Conservation (phyloP, 2,888 invertebrate genomes). For the Drosophila prostipennis region DNA sequence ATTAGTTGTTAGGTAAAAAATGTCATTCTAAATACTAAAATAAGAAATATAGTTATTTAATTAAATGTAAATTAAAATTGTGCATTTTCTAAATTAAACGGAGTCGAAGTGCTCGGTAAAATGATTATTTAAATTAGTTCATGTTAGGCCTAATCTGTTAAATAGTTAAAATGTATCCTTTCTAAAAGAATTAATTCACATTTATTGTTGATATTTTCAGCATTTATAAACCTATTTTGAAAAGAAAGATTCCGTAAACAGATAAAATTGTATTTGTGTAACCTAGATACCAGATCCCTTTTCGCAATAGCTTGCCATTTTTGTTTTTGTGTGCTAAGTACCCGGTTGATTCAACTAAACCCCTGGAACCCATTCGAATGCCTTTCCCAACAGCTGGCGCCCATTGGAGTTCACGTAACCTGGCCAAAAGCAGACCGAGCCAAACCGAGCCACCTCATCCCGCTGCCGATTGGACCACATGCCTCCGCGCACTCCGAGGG, state of each 20-base stretch:
- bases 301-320: neutral
- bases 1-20: no score
- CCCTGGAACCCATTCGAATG: constrained; percentile 5
- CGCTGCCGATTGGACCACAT: constrained; percentile 53
- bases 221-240: neutral
- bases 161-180: no score
- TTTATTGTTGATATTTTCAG: no score
- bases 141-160: no score
- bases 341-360: constrained; percentile 18
- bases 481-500: constrained; percentile 64
- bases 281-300: constrained; percentile 13
- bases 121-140: no score
- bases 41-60: no score
- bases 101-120: no score
- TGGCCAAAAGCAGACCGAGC: constrained; percentile 15
- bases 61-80: no score
- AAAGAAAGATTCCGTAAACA: neutral
- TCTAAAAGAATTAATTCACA: no score
- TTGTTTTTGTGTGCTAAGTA: constrained; percentile 8
- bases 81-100: no score
- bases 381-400: constrained; percentile 13
- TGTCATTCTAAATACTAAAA: no score
- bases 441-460: constrained; percentile 19
- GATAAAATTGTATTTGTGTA: neutral
- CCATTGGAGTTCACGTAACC: constrained; percentile 42